Evolutionary conservation across 1,140 invertebrate species (phyloP).

Genomic region (Philaenus spumarius): DNA sequence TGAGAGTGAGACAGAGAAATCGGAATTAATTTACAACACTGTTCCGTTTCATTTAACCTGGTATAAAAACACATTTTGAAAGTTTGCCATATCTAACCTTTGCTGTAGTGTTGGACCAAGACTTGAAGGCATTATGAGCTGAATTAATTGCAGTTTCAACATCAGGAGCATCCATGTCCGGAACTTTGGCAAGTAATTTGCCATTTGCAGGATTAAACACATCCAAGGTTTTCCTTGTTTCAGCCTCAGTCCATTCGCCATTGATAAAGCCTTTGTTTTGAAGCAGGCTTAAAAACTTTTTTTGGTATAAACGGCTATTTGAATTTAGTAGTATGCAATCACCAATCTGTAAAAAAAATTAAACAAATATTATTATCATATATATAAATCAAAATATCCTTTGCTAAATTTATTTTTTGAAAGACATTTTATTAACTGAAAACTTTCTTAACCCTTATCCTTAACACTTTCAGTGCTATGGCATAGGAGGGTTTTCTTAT

Average conservation of each 20-base stretch:
- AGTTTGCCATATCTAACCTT: constrained; percentile 43
- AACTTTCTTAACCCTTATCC: too few relatives aligned
- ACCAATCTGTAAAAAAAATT: too few relatives aligned
- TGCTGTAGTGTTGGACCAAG: constrained; percentile 73
- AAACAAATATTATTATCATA: too few relatives aligned
- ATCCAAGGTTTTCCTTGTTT: constrained; percentile 59
- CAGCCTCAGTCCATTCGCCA: constrained; percentile 72
- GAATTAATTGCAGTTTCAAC: constrained; percentile 63
- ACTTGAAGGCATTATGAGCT: constrained; percentile 67
- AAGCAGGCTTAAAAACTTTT: background rate
- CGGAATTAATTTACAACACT: too few relatives aligned
- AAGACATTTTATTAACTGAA: too few relatives aligned
- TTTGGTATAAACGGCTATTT: background rate
- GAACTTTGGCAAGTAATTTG: constrained; percentile 64
- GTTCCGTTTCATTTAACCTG: too few relatives aligned
- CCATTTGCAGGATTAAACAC: constrained; percentile 71
- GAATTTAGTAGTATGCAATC: too few relatives aligned
- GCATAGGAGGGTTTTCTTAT: too few relatives aligned
- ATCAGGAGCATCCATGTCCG: constrained; percentile 76
- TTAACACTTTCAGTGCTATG: too few relatives aligned
- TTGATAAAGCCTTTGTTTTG: constrained; percentile 60
- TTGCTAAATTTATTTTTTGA: too few relatives aligned
- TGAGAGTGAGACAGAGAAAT: too few relatives aligned
- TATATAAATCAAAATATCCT: too few relatives aligned
- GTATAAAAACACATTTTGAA: background rate